Evolutionary conservation across 2,888 invertebrate species (phyloP), one percentile per base, ranked within the genome.

Genomic region (Cheilosia grossa): DNA sequence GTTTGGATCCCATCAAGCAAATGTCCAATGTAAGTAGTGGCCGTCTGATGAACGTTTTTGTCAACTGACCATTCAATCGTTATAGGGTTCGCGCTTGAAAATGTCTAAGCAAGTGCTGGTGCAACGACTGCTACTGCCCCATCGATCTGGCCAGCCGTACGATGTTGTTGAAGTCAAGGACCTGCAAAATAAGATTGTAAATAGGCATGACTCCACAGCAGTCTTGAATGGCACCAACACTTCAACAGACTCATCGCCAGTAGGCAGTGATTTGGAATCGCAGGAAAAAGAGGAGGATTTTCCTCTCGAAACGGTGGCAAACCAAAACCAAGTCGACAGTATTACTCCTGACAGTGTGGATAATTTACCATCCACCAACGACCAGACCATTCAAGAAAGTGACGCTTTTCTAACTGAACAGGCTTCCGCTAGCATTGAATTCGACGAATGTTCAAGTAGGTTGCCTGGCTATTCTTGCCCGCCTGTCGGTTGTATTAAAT

Each of bases 91-190:
- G 0, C 90, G 91, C 0, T 90, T 89, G 44, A 90, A 89, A 87
- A 87, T 90, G 75, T 90, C 90, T 5, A 90, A 91, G 0, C 95
- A 94, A 89, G 94, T 96, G 4, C 94, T 97, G 1, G 96, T 97
- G 21, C 96, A 96, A 91, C 92, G 97, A 6, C 93, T 95, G 89
- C 92, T 96, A 88, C 95, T 95, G 53, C 93, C 96, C 88, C 95
- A 96, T 17, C 88, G 89, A 13, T 69, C 87, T 17, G 87, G 86
- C 42, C 89, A 88, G n/a, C 73, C 88, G 6, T 90, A 89, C 51
- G 90, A 91, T 79, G 85, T 90, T 58, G 85, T 91, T 5, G 88
- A 88, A 19, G 82, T 88, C 7, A 89, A 89, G 9, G 88, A 89
- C 53, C 59, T 89, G 9, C 89, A 89, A 58, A 89, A 89, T 56